Conservation (phyloP, 2,888 invertebrate genomes). For the Drosophila eohydei region DNA sequence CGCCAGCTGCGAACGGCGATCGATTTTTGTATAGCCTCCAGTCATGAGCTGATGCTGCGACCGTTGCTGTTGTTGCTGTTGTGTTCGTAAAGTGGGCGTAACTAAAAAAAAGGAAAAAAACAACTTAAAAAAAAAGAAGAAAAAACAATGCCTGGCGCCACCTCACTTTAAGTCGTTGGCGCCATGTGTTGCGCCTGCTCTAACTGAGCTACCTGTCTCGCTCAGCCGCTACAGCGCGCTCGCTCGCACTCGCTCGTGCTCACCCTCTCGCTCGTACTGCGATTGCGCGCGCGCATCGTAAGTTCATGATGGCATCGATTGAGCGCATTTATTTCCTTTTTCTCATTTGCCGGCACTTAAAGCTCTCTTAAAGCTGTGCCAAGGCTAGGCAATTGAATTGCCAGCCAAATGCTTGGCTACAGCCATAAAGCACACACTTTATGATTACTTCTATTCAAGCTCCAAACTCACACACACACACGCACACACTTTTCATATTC, state of each 20-base stretch:
- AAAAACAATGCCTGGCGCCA: constrained; percentile 81
- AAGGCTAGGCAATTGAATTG: constrained; percentile 26
- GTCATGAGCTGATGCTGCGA: constrained; percentile 40
- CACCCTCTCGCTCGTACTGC: constrained; percentile 37
- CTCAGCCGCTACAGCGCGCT: constrained; percentile 16
- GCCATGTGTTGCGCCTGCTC: constrained; percentile 68
- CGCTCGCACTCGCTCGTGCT: neutral
- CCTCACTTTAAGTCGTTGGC: constrained; percentile 78
- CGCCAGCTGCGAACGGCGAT: constrained; percentile 54
- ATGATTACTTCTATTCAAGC: constrained; percentile 34
- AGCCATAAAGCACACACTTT: constrained; percentile 46
- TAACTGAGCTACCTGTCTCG: constrained; percentile 47
- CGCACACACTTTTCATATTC: constrained; percentile 3
- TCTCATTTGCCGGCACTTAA: constrained; percentile 22
- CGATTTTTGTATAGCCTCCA: constrained; percentile 52
- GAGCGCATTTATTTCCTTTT: constrained; percentile 39
- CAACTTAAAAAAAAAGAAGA: constrained; percentile 37
- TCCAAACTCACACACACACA: constrained; percentile 5
- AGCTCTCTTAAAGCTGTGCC: constrained; percentile 18
- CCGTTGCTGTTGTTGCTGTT: constrained; percentile 18
- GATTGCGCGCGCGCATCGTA: constrained; percentile 65
- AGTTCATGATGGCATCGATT: constrained; percentile 62
- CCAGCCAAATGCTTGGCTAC: constrained; percentile 22
- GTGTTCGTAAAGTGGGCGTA: constrained; percentile 80
- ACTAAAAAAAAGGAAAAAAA: constrained; percentile 63